Conservation (phyloP, 2,113 vertebrate species). For the Eudyptes chrysolophus region DNA sequence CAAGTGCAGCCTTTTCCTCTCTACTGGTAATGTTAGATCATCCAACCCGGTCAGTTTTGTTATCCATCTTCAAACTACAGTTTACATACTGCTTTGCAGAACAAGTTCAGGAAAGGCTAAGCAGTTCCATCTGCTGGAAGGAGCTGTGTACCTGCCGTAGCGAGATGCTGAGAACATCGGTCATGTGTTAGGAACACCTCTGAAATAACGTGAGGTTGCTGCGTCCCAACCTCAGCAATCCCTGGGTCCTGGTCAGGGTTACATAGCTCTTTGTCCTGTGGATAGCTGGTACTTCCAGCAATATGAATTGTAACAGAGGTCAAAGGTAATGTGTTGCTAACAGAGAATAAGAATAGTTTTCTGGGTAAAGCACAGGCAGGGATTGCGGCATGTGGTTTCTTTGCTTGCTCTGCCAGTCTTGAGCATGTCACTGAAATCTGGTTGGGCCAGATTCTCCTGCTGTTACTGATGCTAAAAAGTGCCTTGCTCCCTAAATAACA, state of each 20-base stretch:
- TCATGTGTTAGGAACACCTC: neutral
- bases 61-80: neutral
- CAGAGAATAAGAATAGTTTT: neutral
- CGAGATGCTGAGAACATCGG: neutral
- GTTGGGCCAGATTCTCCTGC: neutral
- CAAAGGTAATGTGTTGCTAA: neutral
- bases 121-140: conserved; percentile 53
- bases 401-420: neutral
- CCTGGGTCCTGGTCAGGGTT: neutral
- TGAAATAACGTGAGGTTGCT: neutral
- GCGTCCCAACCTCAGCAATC: neutral
- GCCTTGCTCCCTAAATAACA: neutral
- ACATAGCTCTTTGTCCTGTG: neutral
- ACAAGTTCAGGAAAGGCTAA: neutral
- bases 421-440: neutral
- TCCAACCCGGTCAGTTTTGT: neutral
- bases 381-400: neutral
- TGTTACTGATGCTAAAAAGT: neutral
- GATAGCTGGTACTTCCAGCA: neutral
- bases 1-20: neutral
- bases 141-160: neutral
- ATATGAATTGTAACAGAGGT: neutral
- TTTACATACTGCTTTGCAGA: neutral
- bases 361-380: neutral
- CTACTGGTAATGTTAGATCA: neutral